These are phyloP conservation scores for Petrocephalus sullivani DNA, from an alignment of 2,797 vertebrate genomes.

Conservation along the genomic window DNA sequence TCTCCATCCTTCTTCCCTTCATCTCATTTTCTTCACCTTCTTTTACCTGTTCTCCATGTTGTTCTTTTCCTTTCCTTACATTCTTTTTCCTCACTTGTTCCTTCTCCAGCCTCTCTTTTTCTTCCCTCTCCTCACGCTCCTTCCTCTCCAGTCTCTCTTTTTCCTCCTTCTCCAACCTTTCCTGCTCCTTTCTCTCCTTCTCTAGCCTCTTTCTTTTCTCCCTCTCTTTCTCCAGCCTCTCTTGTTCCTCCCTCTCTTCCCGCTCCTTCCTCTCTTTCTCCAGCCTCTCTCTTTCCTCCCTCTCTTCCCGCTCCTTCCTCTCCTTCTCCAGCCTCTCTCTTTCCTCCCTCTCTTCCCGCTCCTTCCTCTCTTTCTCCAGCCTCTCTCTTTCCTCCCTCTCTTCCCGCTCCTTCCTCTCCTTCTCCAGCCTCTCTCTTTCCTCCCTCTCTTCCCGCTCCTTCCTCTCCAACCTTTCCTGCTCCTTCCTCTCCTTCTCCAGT, in stretches of 20 bases:
- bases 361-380: background rate
- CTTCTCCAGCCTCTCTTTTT: background rate
- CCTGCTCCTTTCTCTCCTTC: background rate
- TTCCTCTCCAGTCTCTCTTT: constrained; percentile 9
- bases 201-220: background rate
- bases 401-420: background rate
- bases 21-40: background rate
- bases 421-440: background rate
- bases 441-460: background rate
- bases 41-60: background rate
- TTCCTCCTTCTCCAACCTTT: constrained; percentile 18
- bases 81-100: background rate
- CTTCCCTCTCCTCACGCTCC: constrained; percentile 21
- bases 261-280: too few species aligned
- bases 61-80: background rate
- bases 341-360: too few species aligned
- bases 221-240: too few species aligned
- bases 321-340: background rate
- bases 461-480: background rate
- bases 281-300: background rate
- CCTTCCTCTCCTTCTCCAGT: background rate
- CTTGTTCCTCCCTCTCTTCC: background rate
- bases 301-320: background rate
- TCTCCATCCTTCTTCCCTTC: background rate
- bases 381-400: background rate